phyloP scores from a whole-genome alignment of 2,888 invertebrate species.

The Drosophila paucipuncta region DNA sequence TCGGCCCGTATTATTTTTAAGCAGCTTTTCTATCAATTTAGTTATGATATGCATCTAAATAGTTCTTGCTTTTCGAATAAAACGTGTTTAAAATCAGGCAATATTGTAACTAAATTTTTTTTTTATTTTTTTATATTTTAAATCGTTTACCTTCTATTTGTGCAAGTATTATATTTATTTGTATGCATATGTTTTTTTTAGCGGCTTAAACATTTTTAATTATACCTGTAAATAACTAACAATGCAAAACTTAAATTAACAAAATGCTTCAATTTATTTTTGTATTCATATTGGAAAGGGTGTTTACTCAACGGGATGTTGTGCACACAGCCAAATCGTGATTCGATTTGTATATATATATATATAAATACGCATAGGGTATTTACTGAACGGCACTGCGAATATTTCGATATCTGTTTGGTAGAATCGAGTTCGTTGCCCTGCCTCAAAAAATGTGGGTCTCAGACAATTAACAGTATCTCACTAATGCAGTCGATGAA shows the following conservation, averaged over 20 bases:
- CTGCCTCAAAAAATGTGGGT: slow-evolving; percentile 2
- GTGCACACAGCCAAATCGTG: background rate
- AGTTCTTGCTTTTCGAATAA: slow-evolving; percentile 11
- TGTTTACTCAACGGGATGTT: background rate
- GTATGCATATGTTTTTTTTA: slow-evolving; percentile 20
- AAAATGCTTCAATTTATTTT: slow-evolving; percentile 39
- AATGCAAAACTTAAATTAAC: slow-evolving; percentile 25
- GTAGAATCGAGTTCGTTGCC: slow-evolving; percentile 21
- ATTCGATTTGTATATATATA: background rate
- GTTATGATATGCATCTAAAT: background rate
- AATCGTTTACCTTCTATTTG: slow-evolving; percentile 22
- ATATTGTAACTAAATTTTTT: slow-evolving; percentile 7
- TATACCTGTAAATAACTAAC: slow-evolving; percentile 49
- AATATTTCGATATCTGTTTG: background rate
- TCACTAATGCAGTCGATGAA: slow-evolving; percentile 33
- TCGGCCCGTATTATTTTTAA: slow-evolving; percentile 11
- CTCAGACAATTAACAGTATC: slow-evolving; percentile 38
- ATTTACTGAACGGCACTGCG: background rate
- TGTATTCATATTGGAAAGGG: background rate
- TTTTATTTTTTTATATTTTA: background rate
- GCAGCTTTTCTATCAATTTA: slow-evolving; percentile 1
- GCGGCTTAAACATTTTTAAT: slow-evolving; percentile 26
- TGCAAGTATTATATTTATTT: slow-evolving; percentile 31
- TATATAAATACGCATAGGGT: background rate
- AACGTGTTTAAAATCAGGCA: background rate